These are phyloP conservation scores for Semnopithecus entellus DNA, from an alignment of 2,113 vertebrate genomes.

Conservation along the genomic window DNA sequence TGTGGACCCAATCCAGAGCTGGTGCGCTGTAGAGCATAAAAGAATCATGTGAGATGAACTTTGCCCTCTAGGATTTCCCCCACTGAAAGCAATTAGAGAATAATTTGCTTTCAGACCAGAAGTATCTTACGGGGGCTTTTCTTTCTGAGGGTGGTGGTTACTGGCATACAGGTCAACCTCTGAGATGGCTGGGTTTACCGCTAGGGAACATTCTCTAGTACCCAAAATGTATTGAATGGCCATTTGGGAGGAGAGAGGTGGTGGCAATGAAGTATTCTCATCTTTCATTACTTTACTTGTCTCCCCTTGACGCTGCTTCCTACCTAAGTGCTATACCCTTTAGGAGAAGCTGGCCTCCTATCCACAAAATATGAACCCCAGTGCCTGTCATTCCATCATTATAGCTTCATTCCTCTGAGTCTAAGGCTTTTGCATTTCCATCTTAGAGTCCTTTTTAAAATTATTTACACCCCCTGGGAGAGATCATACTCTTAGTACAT, in stretches of 20 bases:
- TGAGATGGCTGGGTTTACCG: not conserved
- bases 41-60: not conserved
- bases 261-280: not conserved
- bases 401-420: not conserved
- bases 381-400: not conserved
- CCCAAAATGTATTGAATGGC: not conserved
- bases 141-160: not conserved
- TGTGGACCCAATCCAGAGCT: not conserved
- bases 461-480: conserved; percentile 33
- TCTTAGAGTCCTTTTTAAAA: not conserved
- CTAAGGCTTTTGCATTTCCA: not conserved
- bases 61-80: not conserved
- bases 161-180: not conserved
- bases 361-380: not conserved
- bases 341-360: not conserved
- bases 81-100: conserved; percentile 35
- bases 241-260: conserved; percentile 19
- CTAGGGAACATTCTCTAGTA: not conserved
- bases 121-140: not conserved
- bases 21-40: not conserved
- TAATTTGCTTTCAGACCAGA: conserved; percentile 7
- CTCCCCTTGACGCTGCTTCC: not conserved
- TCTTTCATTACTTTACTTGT: not conserved
- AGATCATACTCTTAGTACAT: conserved; percentile 26
- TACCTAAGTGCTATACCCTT: not conserved